Evolutionary conservation across 2,113 vertebrate species (phyloP).

Genomic region (Podarcis muralis): DNA sequence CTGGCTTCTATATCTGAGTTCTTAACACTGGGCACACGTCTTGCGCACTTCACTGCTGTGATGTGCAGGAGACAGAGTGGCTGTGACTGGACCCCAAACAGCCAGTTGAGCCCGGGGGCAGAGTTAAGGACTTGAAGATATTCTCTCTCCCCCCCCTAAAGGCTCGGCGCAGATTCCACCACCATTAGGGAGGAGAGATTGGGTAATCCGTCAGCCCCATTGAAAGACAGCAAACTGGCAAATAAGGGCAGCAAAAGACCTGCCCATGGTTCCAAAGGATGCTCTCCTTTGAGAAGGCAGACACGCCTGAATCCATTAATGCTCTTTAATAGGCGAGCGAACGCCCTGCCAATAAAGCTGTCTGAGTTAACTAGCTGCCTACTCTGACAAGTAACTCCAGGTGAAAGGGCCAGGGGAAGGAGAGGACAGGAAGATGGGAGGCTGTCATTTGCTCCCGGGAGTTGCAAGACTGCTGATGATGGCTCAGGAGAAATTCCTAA

Average conservation of each 20-base stretch:
- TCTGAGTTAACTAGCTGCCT: not conserved
- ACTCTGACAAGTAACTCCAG: not conserved
- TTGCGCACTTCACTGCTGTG: too few species aligned
- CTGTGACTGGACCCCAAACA: too few species aligned
- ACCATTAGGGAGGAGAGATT: not conserved
- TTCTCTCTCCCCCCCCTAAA: not conserved
- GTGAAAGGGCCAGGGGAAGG: constrained; percentile 15
- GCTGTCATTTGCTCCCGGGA: not conserved
- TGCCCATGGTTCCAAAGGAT: not conserved
- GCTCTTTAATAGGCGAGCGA: not conserved
- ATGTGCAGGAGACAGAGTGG: too few species aligned
- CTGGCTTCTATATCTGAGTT: too few species aligned
- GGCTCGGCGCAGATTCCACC: not conserved
- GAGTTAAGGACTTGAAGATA: too few species aligned
- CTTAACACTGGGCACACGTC: too few species aligned
- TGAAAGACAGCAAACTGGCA: not conserved
- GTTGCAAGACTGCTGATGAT: rapidly evolving
- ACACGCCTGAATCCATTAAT: not conserved
- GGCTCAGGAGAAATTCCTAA: not conserved
- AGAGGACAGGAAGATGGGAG: not conserved
- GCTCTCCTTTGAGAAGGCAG: not conserved
- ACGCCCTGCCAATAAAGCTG: rapidly evolving
- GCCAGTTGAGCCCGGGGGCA: too few species aligned
- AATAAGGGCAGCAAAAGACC: not conserved
- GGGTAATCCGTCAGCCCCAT: not conserved